A percentile compares a stretch with the other conserved stretches of the same genome.
These are phyloP conservation scores for Magallana ariakensis DNA, from an alignment of 1,140 invertebrate species.

Conservation along the genomic window DNA sequence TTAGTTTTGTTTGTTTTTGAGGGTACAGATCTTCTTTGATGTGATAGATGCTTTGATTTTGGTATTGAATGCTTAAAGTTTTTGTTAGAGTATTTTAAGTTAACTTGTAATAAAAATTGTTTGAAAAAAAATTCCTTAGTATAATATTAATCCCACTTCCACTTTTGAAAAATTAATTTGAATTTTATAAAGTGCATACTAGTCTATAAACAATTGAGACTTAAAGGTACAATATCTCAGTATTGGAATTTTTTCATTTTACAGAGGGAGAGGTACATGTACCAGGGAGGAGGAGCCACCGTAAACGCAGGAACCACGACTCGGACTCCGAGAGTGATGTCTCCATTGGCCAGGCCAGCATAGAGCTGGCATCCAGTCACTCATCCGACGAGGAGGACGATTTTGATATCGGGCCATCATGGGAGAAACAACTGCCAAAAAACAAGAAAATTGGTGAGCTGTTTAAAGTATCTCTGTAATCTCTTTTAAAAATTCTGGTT, in stretches of 20 bases:
- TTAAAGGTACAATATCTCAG: neutral
- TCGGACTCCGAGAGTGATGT: conserved; percentile 93
- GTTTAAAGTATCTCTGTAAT: too few species aligned
- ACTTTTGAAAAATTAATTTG: too few species aligned
- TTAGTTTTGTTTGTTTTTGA: neutral
- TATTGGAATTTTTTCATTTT: neutral
- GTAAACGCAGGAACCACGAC: conserved; percentile 76
- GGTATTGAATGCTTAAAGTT: too few species aligned
- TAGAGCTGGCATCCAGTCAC: conserved; percentile 96
- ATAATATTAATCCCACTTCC: too few species aligned
- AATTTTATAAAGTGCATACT: too few species aligned
- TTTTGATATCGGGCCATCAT: conserved; percentile 69
- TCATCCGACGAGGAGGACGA: conserved; percentile 91
- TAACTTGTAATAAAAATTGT: too few species aligned
- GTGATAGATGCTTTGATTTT: too few species aligned
- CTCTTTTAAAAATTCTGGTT: too few species aligned
- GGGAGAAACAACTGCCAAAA: conserved; percentile 73
- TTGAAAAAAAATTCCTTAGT: too few species aligned
- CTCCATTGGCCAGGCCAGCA: conserved; percentile 84
- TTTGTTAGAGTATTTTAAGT: too few species aligned
- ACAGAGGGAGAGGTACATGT: neutral
- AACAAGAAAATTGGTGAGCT: conserved; percentile 74
- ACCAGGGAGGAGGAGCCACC: neutral
- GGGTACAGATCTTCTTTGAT: too few species aligned
- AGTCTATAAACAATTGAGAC: too few species aligned